phyloP scores from a whole-genome alignment of 2,113 vertebrate genomes.

The Notechis scutatus region DNA sequence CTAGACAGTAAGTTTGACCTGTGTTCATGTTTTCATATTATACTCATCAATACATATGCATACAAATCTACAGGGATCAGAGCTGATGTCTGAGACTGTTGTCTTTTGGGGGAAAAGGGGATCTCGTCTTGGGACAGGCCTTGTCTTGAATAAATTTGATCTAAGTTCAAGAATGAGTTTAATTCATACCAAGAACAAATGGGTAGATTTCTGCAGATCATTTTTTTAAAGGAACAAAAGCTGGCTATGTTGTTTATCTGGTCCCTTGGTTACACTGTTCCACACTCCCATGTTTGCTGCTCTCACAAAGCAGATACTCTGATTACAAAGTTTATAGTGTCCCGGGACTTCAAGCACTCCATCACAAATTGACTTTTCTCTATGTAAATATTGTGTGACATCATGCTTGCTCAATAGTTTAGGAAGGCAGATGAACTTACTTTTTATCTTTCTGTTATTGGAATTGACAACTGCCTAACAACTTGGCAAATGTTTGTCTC shows the following conservation, averaged over 20 bases:
- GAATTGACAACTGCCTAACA: not conserved
- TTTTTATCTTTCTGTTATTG: not conserved
- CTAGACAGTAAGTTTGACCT: not conserved
- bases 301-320: not conserved
- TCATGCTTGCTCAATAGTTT: not conserved
- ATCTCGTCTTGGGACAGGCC: not conserved
- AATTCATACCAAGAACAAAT: not conserved
- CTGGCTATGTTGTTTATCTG: not conserved
- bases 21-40: not conserved
- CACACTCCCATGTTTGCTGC: not conserved
- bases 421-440: not conserved
- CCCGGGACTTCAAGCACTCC: not conserved
- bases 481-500: not conserved
- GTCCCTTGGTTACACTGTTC: not conserved
- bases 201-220: not conserved
- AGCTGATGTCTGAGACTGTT: not conserved
- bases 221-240: not conserved
- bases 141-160: not conserved
- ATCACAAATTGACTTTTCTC: not conserved
- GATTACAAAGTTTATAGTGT: not conserved
- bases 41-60: not conserved
- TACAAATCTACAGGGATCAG: not conserved
- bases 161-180: not conserved
- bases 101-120: not conserved
- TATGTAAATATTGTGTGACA: not conserved